These are phyloP conservation scores for Archips crataeganus DNA, from an alignment of 2,888 invertebrate species.

Conservation along the genomic window DNA sequence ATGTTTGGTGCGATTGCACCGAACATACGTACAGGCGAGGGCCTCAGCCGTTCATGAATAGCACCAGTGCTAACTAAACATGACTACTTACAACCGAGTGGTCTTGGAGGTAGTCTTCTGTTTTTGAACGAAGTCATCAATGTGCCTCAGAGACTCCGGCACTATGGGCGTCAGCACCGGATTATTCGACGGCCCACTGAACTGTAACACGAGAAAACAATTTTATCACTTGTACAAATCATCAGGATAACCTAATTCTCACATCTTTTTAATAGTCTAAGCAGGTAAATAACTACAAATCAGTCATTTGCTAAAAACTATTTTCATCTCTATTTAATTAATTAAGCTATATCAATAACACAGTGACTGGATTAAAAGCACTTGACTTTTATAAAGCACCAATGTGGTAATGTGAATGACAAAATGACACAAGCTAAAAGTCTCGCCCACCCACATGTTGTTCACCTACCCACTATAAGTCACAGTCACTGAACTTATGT, in stretches of 20 bases:
- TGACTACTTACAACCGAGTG: neutral
- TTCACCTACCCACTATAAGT: neutral
- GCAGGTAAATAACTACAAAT: neutral
- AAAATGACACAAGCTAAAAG: neutral
- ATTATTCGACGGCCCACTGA: conserved; percentile 61
- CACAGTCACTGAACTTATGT: no score
- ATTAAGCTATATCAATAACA: neutral
- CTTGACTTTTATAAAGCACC: neutral
- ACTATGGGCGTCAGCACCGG: conserved; percentile 73
- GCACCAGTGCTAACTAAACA: no score
- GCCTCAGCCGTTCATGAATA: no score
- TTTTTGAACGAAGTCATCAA: conserved; percentile 74
- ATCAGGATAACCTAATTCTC: neutral
- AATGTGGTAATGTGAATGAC: neutral
- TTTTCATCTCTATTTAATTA: neutral
- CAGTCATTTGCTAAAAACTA: neutral
- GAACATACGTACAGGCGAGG: no score
- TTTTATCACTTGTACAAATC: neutral
- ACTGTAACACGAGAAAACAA: conserved; percentile 51
- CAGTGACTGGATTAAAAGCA: neutral
- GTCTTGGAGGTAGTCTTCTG: conserved; percentile 63
- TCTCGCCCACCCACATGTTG: neutral
- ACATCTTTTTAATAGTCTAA: neutral
- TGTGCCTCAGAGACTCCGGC: conserved; percentile 70
- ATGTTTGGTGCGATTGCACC: no score